phyloP scores from a whole-genome alignment of 1,140 invertebrate species.

The Drosophila willistoni region DNA sequence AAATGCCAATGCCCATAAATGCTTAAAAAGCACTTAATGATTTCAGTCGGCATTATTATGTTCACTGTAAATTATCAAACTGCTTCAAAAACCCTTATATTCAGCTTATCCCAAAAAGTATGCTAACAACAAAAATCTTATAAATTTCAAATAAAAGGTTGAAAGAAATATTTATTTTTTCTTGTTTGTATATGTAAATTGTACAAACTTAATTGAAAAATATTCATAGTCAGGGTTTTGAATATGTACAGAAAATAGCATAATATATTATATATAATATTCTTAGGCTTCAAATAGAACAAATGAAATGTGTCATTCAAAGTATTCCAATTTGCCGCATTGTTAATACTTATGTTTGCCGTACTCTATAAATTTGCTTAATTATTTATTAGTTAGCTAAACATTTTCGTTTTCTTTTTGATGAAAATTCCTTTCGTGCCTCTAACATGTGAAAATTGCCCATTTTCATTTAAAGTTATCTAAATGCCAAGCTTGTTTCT shows the following conservation, averaged over 20 bases:
- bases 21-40: not conserved
- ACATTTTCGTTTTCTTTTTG: constrained; percentile 40
- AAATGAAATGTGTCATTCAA: not conserved
- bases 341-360: constrained; percentile 48
- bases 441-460: constrained; percentile 16
- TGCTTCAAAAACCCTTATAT: not conserved
- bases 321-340: constrained; percentile 39
- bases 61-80: constrained; percentile 30
- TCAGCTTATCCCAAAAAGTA: constrained; percentile 21
- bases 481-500: constrained; percentile 59
- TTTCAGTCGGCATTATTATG: not conserved
- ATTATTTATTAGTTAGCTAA: constrained; percentile 42
- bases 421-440: constrained; percentile 10
- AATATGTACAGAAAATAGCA: not conserved
- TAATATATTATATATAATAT: not conserved
- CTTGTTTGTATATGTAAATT: constrained; percentile 2
- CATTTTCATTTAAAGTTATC: constrained; percentile 6
- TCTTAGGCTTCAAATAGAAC: not conserved
- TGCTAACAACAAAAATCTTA: constrained; percentile 28
- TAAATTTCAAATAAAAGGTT: constrained; percentile 12
- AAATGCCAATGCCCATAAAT: not conserved
- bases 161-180: not conserved
- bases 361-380: constrained; percentile 47
- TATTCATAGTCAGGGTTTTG: not conserved
- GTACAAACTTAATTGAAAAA: not conserved